These are phyloP conservation scores for Equus przewalskii DNA, from an alignment of 2,113 vertebrate genomes.

Conservation along the genomic window DNA sequence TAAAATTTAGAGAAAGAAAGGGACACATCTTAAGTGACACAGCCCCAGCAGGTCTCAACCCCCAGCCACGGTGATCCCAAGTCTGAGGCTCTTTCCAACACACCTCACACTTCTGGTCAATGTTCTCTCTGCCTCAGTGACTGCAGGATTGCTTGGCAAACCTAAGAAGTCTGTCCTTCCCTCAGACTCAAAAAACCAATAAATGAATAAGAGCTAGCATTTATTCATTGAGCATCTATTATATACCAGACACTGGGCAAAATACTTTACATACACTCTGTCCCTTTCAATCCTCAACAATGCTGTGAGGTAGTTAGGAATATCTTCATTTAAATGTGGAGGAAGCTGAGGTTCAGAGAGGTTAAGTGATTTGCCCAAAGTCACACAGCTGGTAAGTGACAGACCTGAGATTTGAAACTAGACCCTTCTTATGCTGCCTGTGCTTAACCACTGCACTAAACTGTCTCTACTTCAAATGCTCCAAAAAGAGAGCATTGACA, in stretches of 20 bases:
- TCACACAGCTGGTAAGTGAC: neutral
- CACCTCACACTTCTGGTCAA: neutral
- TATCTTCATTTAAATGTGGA: neutral
- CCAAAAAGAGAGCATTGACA: fast-evolving
- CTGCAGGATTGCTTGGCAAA: neutral
- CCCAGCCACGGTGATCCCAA: neutral
- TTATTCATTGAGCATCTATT: neutral
- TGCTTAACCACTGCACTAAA: too few relatives aligned
- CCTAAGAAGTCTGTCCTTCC: neutral
- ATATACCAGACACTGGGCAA: neutral
- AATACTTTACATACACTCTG: neutral
- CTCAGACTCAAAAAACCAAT: neutral
- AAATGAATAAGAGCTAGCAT: neutral
- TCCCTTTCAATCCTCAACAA: neutral
- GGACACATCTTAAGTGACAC: neutral
- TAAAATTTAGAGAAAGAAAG: neutral
- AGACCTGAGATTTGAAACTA: neutral
- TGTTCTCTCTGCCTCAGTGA: neutral
- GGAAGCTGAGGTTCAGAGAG: neutral
- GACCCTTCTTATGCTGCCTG: neutral
- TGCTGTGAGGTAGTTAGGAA: neutral
- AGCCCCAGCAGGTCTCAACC: neutral
- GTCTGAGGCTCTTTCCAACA: neutral
- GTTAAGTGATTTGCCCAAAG: neutral
- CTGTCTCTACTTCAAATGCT: neutral